Evolutionary conservation across 2,888 invertebrate genomes (phyloP).

Genomic region (Oscheius myriophilus): DNA sequence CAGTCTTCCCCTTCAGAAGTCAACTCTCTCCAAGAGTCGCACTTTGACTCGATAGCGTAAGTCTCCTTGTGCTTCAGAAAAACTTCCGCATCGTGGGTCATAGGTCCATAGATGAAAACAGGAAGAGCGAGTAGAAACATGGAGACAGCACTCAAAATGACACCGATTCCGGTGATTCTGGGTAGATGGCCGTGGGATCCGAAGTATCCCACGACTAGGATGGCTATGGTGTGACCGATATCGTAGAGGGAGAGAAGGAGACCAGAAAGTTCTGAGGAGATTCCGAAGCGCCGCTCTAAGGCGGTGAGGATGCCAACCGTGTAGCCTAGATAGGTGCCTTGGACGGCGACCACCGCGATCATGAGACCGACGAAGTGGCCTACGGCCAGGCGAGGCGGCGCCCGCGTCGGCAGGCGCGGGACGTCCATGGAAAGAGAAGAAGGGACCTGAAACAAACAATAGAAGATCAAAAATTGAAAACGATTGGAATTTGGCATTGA

Average conservation of each 20-base stretch:
- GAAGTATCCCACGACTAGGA: slow-evolving; percentile 61
- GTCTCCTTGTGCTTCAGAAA: slow-evolving; percentile 33
- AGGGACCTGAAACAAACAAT: background rate
- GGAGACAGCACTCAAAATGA: slow-evolving; percentile 52
- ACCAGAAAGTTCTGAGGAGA: slow-evolving; percentile 52
- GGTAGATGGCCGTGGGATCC: slow-evolving; percentile 59
- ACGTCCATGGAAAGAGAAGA: slow-evolving; percentile 1
- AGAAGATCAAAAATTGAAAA: background rate
- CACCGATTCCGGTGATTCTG: slow-evolving; percentile 60
- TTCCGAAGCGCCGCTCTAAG: slow-evolving; percentile 52
- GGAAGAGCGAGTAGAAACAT: slow-evolving; percentile 61
- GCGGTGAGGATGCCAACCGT: slow-evolving; percentile 58
- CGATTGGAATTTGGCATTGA: no score
- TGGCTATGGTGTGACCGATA: slow-evolving; percentile 60
- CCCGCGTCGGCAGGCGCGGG: slow-evolving; percentile 34
- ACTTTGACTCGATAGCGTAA: slow-evolving; percentile 42
- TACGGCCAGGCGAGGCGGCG: slow-evolving; percentile 32
- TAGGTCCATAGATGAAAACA: slow-evolving; percentile 55
- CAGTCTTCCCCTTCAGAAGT: slow-evolving; percentile 44
- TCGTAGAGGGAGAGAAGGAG: slow-evolving; percentile 60
- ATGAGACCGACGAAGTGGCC: slow-evolving; percentile 53
- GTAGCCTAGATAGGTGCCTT: slow-evolving; percentile 59
- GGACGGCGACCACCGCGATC: slow-evolving; percentile 55
- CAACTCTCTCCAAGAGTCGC: slow-evolving; percentile 40
- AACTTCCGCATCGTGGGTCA: slow-evolving; percentile 42